phyloP scores from a whole-genome alignment of 2,113 vertebrate genomes.

The Vulpes ferrilata region DNA sequence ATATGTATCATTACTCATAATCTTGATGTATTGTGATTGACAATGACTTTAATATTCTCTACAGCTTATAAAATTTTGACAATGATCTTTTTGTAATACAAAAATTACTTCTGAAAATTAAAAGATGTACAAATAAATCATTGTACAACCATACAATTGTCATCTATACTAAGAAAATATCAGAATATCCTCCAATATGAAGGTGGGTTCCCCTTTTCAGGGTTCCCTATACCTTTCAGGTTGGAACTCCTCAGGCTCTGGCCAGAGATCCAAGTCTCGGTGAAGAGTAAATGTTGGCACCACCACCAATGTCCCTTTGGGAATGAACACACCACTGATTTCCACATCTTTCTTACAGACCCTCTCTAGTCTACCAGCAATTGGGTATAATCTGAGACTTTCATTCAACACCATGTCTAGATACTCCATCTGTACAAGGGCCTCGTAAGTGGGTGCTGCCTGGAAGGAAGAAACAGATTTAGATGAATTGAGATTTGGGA shows the following conservation, averaged over 20 bases:
- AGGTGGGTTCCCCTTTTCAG: neutral
- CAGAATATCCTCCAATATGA: neutral
- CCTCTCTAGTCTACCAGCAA: constrained; percentile 86
- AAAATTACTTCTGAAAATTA: neutral
- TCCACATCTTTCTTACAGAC: constrained; percentile 90
- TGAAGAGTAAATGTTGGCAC: constrained; percentile 88
- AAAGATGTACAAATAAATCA: neutral
- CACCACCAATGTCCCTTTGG: constrained; percentile 85
- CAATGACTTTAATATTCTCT: neutral
- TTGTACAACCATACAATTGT: neutral
- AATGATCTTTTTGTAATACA: neutral
- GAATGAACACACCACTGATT: constrained; percentile 89
- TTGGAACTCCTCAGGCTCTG: constrained; percentile 89
- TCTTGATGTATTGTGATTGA: neutral
- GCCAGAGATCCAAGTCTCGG: constrained; percentile 86
- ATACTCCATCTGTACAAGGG: constrained; percentile 91
- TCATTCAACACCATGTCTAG: constrained; percentile 92
- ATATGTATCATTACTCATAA: neutral
- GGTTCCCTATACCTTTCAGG: constrained; percentile 92
- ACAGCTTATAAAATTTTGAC: neutral
- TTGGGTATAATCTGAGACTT: constrained; percentile 88
- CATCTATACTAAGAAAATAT: neutral
- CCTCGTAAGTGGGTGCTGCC: constrained; percentile 84
- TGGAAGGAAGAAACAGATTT: constrained; percentile 67
- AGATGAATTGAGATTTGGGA: neutral